These are phyloP conservation scores for Spongia lamella DNA, from an alignment of 37 sponge, comb jelly and placozoan genomes.

Conservation along the genomic window DNA sequence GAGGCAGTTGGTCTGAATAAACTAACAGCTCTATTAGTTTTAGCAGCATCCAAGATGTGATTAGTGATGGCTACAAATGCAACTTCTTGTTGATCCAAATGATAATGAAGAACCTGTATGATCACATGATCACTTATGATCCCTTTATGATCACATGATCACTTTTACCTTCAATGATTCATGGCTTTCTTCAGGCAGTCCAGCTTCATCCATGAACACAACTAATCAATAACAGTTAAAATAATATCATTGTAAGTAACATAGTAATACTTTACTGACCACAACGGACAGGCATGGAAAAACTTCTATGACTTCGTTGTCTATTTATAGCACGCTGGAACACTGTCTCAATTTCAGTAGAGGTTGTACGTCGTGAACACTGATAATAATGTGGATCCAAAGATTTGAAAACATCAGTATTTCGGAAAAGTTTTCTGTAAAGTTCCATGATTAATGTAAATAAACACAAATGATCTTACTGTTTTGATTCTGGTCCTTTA, in stretches of 20 bases:
- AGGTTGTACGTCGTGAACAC: slow-evolving; percentile 88
- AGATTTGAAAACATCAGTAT: slow-evolving; percentile 67
- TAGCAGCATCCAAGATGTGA: slow-evolving; percentile 91
- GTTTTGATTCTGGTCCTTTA: slow-evolving; percentile 76
- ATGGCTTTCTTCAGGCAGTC: slow-evolving; percentile 87
- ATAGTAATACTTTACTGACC: slow-evolving; percentile 4
- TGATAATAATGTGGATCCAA: slow-evolving; percentile 89
- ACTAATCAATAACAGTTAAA: slow-evolving; percentile 44
- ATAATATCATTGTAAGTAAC: background rate
- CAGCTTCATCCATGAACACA: slow-evolving; percentile 96
- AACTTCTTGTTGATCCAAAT: slow-evolving; percentile 82
- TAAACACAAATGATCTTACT: too few species aligned
- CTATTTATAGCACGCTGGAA: slow-evolving; percentile 84
- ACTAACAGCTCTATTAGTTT: slow-evolving; percentile 85
- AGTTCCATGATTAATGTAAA: background rate
- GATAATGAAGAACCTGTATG: slow-evolving; percentile 80
- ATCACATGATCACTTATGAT: background rate
- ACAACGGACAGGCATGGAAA: slow-evolving; percentile 69
- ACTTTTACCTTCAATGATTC: slow-evolving; percentile 81
- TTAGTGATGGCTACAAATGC: slow-evolving; percentile 93
- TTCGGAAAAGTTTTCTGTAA: slow-evolving; percentile 38
- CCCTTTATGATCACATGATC: slow-evolving; percentile 1
- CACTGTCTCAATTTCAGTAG: slow-evolving; percentile 83
- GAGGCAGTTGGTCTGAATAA: slow-evolving; percentile 81
- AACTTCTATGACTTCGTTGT: slow-evolving; percentile 19